Conservation (phyloP, 1,140 invertebrate genomes). For the Diabrotica virgifera region DNA sequence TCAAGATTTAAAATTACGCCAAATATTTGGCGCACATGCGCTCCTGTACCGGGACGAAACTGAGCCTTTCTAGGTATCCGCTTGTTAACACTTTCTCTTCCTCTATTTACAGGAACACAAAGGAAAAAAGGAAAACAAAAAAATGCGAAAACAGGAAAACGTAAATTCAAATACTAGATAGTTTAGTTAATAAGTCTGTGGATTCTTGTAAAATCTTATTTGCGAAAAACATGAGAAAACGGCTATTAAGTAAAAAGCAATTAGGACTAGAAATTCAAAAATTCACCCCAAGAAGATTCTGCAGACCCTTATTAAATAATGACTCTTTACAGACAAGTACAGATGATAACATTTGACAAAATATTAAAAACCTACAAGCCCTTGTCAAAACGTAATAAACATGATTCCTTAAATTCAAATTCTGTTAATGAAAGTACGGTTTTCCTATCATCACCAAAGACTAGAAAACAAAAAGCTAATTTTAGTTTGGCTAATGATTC, state of each 20-base stretch:
- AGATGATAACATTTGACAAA: constrained; percentile 9
- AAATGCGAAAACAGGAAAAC: too few species aligned
- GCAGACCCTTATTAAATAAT: background rate
- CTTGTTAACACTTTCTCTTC: too few species aligned
- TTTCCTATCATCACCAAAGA: background rate
- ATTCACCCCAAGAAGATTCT: background rate
- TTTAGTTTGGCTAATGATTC: background rate
- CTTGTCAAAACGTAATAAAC: background rate
- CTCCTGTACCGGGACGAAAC: too few species aligned
- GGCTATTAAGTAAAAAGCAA: constrained; percentile 1
- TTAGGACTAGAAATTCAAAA: background rate
- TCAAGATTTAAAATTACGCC: too few species aligned
- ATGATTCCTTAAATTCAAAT: background rate
- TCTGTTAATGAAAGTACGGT: background rate
- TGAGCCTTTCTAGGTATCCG: too few species aligned
- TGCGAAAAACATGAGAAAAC: constrained; percentile 12
- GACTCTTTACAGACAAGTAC: constrained; percentile 4
- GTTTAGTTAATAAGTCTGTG: constrained; percentile 5
- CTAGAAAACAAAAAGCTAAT: background rate
- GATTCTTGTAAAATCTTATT: constrained; percentile 10
- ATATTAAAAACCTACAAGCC: background rate
- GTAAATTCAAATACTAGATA: constrained; percentile 3
- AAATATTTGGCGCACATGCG: too few species aligned
- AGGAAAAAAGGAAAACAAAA: too few species aligned
- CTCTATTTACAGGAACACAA: too few species aligned